Percentiles rank a stretch among this genome's conserved stretches.
Evolutionary conservation across 1,140 invertebrate genomes (phyloP).

Genomic region (Aricia agestis): DNA sequence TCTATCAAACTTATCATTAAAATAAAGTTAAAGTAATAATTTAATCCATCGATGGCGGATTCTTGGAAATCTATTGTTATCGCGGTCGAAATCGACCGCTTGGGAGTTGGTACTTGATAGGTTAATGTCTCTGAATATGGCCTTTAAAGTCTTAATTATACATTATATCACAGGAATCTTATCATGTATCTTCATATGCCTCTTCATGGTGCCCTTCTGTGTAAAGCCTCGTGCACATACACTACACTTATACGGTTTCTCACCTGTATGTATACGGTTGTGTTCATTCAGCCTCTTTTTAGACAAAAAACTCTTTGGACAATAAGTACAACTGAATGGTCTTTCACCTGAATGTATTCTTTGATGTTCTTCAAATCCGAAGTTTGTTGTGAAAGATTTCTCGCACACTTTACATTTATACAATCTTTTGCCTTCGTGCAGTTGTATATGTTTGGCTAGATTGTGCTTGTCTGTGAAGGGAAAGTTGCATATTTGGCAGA

Average conservation of each 20-base stretch:
- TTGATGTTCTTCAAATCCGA: conserved; percentile 77
- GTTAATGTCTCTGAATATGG: too few relatives aligned
- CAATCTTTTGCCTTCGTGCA: conserved; percentile 79
- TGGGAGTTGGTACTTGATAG: too few relatives aligned
- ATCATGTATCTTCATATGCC: conserved; percentile 75
- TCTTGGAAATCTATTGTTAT: too few relatives aligned
- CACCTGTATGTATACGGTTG: conserved; percentile 82
- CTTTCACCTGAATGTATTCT: conserved; percentile 78
- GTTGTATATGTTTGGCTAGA: conserved; percentile 78
- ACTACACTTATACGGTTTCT: conserved; percentile 81
- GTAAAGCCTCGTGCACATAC: conserved; percentile 77
- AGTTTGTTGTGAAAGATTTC: conserved; percentile 72
- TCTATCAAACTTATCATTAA: too few relatives aligned
- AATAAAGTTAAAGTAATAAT: too few relatives aligned
- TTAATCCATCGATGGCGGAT: too few relatives aligned
- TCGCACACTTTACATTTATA: conserved; percentile 79
- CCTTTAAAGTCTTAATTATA: too few relatives aligned
- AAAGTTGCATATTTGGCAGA: conserved; percentile 61
- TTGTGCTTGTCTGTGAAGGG: conserved; percentile 76
- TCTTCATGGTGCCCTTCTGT: conserved; percentile 74
- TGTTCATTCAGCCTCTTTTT: conserved; percentile 72
- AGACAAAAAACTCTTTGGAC: conserved; percentile 70
- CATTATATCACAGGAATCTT: conserved; percentile 27
- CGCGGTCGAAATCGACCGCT: too few relatives aligned
- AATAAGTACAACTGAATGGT: conserved; percentile 79